phyloP scores from a whole-genome alignment of 2,888 invertebrate genomes.

The Arrhopalites spinosus region DNA sequence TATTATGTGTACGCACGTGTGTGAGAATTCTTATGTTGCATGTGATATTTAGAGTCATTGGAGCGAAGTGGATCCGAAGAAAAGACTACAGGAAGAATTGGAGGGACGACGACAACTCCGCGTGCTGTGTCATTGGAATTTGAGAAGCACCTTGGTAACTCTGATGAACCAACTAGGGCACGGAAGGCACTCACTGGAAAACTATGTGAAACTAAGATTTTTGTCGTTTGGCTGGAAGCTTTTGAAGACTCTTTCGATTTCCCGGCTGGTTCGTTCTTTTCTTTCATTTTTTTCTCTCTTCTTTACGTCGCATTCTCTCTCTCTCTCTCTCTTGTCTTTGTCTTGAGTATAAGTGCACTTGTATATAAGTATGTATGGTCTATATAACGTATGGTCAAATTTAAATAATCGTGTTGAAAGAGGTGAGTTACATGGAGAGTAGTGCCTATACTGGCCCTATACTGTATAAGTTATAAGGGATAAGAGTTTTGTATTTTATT shows the following conservation, averaged over 20 bases:
- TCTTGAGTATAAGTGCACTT: not conserved
- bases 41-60: slow-evolving; percentile 33
- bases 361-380: not conserved
- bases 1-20: not conserved
- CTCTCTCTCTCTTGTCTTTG: not conserved
- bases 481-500: not conserved
- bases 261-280: slow-evolving; percentile 72
- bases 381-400: not conserved
- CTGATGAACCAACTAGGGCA: slow-evolving; percentile 34
- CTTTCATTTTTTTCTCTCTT: not conserved
- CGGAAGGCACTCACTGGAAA: slow-evolving; percentile 49
- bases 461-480: not conserved
- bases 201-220: slow-evolving; percentile 68
- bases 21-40: not conserved
- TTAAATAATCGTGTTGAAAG: not conserved
- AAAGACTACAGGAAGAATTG: not conserved
- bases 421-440: not conserved
- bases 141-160: slow-evolving; percentile 40
- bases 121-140: slow-evolving; percentile 29
- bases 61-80: slow-evolving; percentile 36
- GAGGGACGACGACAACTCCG: not conserved
- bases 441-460: not conserved
- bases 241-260: slow-evolving; percentile 89
- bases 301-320: not conserved
- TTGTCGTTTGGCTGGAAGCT: slow-evolving; percentile 95